Percentiles rank a stretch among this genome's conserved stretches.
Evolutionary conservation across 2,113 vertebrate species (phyloP).

Genomic region (Hippocampus abdominalis): DNA sequence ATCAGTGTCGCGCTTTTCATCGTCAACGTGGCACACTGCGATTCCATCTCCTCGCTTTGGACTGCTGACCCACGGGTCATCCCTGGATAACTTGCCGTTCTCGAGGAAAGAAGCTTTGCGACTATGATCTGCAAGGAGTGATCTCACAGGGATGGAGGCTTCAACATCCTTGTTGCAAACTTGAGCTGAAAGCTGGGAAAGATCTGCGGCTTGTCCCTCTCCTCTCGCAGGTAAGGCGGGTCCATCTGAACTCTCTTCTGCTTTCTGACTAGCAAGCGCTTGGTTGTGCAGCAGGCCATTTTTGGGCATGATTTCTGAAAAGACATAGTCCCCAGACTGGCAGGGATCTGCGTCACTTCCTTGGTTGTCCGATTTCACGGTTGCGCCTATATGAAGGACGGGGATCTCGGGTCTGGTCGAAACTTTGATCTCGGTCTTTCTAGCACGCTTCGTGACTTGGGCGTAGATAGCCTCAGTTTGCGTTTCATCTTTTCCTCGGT

Average conservation of each 20-base stretch:
- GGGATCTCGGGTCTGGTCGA: constrained; percentile 72
- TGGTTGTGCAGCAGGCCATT: constrained; percentile 67
- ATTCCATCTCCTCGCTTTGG: constrained; percentile 7
- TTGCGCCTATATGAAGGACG: constrained; percentile 70
- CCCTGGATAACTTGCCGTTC: constrained; percentile 47
- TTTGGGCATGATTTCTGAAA: constrained; percentile 70
- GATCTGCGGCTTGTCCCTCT: constrained; percentile 28
- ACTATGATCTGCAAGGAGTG: constrained; percentile 16
- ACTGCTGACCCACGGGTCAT: constrained; percentile 11
- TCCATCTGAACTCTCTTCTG: constrained; percentile 51
- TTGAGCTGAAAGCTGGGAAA: constrained; percentile 21
- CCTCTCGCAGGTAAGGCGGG: constrained; percentile 67
- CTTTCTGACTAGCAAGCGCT: constrained; percentile 42
- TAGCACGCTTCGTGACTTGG: constrained; percentile 76
- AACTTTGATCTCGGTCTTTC: constrained; percentile 74
- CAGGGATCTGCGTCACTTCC: constrained; percentile 41
- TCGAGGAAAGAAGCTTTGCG: constrained; percentile 18
- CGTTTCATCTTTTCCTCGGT: constrained; percentile 55
- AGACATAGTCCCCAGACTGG: constrained; percentile 57
- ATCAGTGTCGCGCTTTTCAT: constrained; percentile 6
- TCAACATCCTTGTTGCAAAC: constrained; percentile 20
- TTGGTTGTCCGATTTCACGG: constrained; percentile 34
- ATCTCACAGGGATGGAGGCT: constrained; percentile 42
- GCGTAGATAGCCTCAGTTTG: constrained; percentile 76
- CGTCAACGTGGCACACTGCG: neutral